These are phyloP conservation scores for Ornithoptera priamus DNA, from an alignment of 2,888 invertebrate species.

Conservation along the genomic window DNA sequence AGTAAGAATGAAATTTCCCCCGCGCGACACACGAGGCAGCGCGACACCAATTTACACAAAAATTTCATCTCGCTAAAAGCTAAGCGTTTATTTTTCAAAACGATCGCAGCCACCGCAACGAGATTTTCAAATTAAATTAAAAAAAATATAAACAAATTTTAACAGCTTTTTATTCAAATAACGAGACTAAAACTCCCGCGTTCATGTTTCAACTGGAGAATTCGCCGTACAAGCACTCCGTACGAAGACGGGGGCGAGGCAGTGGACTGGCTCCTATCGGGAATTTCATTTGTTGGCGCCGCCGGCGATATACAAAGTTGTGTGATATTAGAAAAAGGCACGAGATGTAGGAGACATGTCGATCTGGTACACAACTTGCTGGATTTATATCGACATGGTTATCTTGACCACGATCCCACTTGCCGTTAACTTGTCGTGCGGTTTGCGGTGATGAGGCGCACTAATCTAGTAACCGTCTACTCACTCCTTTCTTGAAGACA, in stretches of 20 bases:
- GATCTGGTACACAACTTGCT: no score
- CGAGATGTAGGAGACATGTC: no score
- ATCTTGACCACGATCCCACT: no score
- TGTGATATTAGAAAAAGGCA: constrained; percentile 38
- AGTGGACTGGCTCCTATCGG: constrained; percentile 57
- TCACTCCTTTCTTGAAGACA: no score
- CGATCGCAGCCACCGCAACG: constrained; percentile 12
- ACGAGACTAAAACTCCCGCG: constrained; percentile 39
- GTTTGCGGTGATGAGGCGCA: no score
- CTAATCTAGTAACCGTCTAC: no score
- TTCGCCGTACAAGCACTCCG: constrained; percentile 48
- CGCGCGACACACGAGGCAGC: background rate
- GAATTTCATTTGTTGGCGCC: constrained; percentile 68
- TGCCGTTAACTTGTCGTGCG: no score
- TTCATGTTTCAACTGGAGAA: constrained; percentile 41
- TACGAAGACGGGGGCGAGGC: constrained; percentile 64
- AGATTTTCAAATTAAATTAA: constrained; percentile 27
- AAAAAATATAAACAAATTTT: constrained; percentile 32
- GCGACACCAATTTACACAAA: constrained; percentile 5
- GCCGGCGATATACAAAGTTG: constrained; percentile 49
- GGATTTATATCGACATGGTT: no score
- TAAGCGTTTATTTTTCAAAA: constrained; percentile 2
- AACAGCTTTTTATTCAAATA: constrained; percentile 35
- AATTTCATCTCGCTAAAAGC: constrained; percentile 21
- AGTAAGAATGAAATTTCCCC: background rate